phyloP scores from a whole-genome alignment of 2,113 vertebrate species.

The Ophthalmolycus amberensis region DNA sequence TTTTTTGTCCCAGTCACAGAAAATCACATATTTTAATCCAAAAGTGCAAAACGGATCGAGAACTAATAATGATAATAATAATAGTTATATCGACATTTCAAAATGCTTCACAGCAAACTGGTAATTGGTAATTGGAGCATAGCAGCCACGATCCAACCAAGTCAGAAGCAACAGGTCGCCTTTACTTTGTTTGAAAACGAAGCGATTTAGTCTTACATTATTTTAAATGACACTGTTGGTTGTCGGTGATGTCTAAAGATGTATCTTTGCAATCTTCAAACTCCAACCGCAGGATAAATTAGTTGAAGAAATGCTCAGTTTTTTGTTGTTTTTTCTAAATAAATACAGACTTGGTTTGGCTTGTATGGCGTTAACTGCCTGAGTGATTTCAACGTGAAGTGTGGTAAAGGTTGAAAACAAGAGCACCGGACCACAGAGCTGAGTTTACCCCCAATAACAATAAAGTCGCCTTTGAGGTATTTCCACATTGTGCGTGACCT shows the following conservation, averaged over 20 bases:
- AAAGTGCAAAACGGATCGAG: background rate
- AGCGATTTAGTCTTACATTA: background rate
- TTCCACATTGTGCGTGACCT: slow-evolving; percentile 42
- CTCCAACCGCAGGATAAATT: background rate
- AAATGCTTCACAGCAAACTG: background rate
- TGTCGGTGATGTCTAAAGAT: background rate
- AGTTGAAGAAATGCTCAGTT: background rate
- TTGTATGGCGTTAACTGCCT: background rate
- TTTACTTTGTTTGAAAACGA: background rate
- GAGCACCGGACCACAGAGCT: slow-evolving; percentile 24
- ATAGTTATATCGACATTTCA: background rate
- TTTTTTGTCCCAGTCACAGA: background rate
- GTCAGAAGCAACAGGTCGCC: slow-evolving; percentile 42
- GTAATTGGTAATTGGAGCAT: background rate
- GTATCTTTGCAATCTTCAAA: background rate
- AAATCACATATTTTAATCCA: background rate
- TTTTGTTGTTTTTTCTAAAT: background rate
- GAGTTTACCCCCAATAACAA: slow-evolving; percentile 51
- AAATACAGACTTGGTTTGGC: background rate
- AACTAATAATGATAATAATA: too few relatives aligned
- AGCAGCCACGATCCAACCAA: too few relatives aligned
- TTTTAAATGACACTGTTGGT: background rate
- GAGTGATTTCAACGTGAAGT: slow-evolving; percentile 6
- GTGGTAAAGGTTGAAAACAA: slow-evolving; percentile 1
- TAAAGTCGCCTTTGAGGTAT: slow-evolving; percentile 40